Conservation (phyloP, 2,797 vertebrate species). For the Argentina silus region DNA sequence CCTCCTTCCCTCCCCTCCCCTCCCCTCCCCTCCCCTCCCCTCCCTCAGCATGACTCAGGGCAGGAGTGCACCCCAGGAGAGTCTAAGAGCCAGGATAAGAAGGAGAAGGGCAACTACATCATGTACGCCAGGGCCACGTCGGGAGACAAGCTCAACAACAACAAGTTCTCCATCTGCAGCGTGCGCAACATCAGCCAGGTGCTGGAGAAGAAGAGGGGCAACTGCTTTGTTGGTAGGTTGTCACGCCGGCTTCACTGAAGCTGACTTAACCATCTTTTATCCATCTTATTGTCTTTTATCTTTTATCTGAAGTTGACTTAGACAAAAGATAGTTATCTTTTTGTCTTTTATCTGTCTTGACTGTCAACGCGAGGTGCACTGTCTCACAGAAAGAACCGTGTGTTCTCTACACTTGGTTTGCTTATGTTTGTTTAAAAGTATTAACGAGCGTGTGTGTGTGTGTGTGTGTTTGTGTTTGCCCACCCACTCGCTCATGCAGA, state of each 20-base stretch:
- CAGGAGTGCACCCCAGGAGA: slow-evolving; percentile 97
- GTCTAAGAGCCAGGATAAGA: slow-evolving; percentile 93
- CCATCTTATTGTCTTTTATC: too few species aligned
- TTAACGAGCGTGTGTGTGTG: background rate
- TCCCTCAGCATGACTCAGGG: slow-evolving; percentile 93
- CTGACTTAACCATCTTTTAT: too few species aligned
- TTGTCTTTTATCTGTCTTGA: too few species aligned
- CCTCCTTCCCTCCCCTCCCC: background rate
- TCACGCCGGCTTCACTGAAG: too few species aligned
- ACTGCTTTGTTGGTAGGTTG: slow-evolving; percentile 95
- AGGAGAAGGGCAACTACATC: slow-evolving; percentile 98
- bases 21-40: too few species aligned
- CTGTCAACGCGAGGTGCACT: too few species aligned
- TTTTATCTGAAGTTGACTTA: too few species aligned
- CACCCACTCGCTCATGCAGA: slow-evolving; percentile 73
- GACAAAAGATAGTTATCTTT: too few species aligned
- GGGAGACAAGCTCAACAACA: slow-evolving; percentile 98
- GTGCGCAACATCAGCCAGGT: slow-evolving; percentile 98
- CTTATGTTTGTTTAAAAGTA: background rate
- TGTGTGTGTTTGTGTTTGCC: slow-evolving; percentile 7
- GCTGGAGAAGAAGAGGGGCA: slow-evolving; percentile 95
- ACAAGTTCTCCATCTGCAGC: slow-evolving; percentile 96
- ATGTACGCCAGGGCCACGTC: slow-evolving; percentile 99
- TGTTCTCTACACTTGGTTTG: background rate
- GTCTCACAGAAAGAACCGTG: too few species aligned